Evolutionary conservation across 2,797 vertebrate genomes (phyloP).

Genomic region (Labeo calbasu): DNA sequence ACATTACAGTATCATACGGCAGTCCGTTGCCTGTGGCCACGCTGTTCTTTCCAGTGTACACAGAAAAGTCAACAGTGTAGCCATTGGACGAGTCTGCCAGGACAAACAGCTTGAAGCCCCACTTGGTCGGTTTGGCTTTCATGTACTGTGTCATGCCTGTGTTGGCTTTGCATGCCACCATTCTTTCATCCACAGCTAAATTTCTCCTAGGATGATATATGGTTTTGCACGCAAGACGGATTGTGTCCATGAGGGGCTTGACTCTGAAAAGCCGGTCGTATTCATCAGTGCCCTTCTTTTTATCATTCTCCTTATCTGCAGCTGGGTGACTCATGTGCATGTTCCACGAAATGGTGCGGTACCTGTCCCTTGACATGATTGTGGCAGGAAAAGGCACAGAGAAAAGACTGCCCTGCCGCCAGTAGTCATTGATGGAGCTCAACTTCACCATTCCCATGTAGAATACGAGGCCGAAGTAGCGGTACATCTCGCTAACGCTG

Average conservation of each 20-base stretch:
- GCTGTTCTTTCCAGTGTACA: conserved; percentile 47
- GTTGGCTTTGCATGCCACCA: conserved; percentile 48
- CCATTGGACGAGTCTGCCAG: conserved; percentile 43
- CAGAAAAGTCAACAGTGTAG: conserved; percentile 65
- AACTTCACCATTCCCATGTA: conserved; percentile 35
- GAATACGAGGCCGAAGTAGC: conserved; percentile 35
- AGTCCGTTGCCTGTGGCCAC: not conserved
- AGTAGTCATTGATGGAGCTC: conserved; percentile 41
- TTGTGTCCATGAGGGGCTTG: conserved; percentile 20
- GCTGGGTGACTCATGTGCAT: conserved; percentile 41
- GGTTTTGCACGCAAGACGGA: conserved; percentile 30
- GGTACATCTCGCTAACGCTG: conserved; percentile 7
- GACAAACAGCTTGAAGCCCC: conserved; percentile 41
- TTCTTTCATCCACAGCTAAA: conserved; percentile 39
- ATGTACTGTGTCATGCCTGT: conserved; percentile 20
- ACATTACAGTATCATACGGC: conserved; percentile 5
- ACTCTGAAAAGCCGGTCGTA: conserved; percentile 35
- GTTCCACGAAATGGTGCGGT: conserved; percentile 33
- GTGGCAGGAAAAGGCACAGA: conserved; percentile 23
- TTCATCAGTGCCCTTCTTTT: conserved; percentile 21
- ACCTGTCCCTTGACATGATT: conserved; percentile 39
- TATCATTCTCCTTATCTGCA: conserved; percentile 27
- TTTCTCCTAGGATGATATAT: conserved; percentile 40
- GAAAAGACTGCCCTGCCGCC: conserved; percentile 19
- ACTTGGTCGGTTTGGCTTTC: conserved; percentile 47